Evolutionary conservation across 1,140 invertebrate genomes (phyloP).

Genomic region (Sminthurides bifidus): DNA sequence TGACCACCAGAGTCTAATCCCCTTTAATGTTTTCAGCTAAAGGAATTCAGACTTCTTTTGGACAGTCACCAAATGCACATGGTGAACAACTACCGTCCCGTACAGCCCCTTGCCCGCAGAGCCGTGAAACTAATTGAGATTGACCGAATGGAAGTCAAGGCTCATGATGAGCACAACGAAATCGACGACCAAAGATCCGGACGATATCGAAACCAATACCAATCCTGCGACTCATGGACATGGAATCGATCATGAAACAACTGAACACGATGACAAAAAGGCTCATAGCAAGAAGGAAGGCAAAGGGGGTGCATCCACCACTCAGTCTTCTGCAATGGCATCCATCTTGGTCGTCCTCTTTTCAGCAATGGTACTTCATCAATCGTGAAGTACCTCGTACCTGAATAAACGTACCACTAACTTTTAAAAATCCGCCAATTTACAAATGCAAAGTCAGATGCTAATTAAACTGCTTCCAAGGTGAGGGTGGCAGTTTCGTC

Average conservation of each 20-base stretch:
- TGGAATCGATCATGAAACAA: constrained; percentile 4
- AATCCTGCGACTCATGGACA: background rate
- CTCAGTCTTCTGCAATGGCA: too few relatives aligned
- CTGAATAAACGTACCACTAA: too few relatives aligned
- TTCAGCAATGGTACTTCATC: too few relatives aligned
- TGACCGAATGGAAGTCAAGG: background rate
- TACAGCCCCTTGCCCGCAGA: constrained; percentile 33
- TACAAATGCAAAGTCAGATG: too few relatives aligned
- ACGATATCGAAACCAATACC: background rate
- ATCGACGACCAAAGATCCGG: constrained; percentile 10
- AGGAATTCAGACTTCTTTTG: constrained; percentile 31
- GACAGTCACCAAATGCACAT: constrained; percentile 31
- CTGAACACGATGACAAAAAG: background rate
- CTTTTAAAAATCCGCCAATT: too few relatives aligned
- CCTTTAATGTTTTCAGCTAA: constrained; percentile 26
- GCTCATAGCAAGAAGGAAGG: background rate
- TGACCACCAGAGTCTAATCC: background rate
- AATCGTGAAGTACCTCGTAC: too few relatives aligned
- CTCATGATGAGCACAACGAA: constrained; percentile 6
- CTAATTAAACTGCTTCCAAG: too few relatives aligned
- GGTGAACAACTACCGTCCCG: constrained; percentile 35
- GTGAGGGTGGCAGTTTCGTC: too few relatives aligned
- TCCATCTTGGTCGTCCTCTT: too few relatives aligned
- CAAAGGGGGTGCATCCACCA: background rate
- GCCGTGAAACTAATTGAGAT: constrained; percentile 15